Percentiles rank a stretch among this genome's conserved stretches.
Evolutionary conservation across 1,140 invertebrate species (phyloP).

Genomic region (Drosophila persimilis): DNA sequence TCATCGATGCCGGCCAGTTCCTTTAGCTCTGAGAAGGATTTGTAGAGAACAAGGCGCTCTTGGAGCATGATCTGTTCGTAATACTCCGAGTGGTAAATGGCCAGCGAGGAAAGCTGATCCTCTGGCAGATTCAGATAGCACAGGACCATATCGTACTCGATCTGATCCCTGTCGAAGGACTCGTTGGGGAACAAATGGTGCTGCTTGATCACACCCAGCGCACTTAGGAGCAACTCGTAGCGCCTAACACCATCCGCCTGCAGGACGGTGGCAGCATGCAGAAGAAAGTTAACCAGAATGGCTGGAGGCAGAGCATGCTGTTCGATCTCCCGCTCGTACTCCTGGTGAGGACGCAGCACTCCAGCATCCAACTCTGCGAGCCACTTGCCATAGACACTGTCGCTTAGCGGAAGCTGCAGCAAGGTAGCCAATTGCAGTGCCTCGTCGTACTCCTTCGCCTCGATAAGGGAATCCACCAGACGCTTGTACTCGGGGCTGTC

Average conservation of each 20-base stretch:
- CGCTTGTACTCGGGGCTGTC: slow-evolving; percentile 62
- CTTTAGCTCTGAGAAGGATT: slow-evolving; percentile 78
- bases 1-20: slow-evolving; percentile 79
- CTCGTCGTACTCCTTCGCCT: slow-evolving; percentile 65
- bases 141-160: slow-evolving; percentile 79
- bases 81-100: slow-evolving; percentile 79
- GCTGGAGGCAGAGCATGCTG: slow-evolving; percentile 68
- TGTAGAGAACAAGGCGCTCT: slow-evolving; percentile 76
- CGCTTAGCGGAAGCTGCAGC: slow-evolving; percentile 67
- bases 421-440: slow-evolving; percentile 71
- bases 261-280: slow-evolving; percentile 52
- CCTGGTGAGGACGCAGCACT: slow-evolving; percentile 46
- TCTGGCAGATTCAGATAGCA: slow-evolving; percentile 62
- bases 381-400: slow-evolving; percentile 80
- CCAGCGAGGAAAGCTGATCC: neutral
- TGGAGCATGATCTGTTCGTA: slow-evolving; percentile 79
- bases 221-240: slow-evolving; percentile 66
- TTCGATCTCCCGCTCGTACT: slow-evolving; percentile 69
- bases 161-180: slow-evolving; percentile 76
- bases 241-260: slow-evolving; percentile 30
- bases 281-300: slow-evolving; percentile 72
- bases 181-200: slow-evolving; percentile 79
- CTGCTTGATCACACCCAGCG: slow-evolving; percentile 73
- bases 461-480: slow-evolving; percentile 57
- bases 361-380: slow-evolving; percentile 55